Evolutionary conservation across 1,140 invertebrate species (phyloP).

Genomic region (Lithobius niger): DNA sequence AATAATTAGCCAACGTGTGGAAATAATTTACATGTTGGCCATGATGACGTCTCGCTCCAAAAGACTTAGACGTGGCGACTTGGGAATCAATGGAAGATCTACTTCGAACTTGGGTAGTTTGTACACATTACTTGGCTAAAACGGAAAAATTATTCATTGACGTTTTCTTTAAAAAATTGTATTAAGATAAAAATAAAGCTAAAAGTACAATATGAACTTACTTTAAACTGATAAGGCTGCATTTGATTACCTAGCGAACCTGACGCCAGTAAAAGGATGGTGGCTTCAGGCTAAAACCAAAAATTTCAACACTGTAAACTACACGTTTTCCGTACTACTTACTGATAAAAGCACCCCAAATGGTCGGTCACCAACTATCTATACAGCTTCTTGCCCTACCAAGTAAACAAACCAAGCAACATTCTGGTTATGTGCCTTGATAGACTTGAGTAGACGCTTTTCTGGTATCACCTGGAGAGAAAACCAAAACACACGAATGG

Average conservation of each 20-base stretch:
- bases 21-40: constrained; percentile 46
- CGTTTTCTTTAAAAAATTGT: neutral
- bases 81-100: constrained; percentile 45
- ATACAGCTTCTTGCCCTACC: constrained; percentile 28
- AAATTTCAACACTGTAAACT: constrained; percentile 5
- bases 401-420: constrained; percentile 76
- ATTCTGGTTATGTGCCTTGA: constrained; percentile 54
- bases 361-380: neutral
- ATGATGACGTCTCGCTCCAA: constrained; percentile 76
- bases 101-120: constrained; percentile 86
- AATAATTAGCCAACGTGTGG: too few relatives aligned
- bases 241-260: constrained; percentile 60
- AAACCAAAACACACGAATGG: constrained; percentile 14
- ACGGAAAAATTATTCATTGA: constrained; percentile 8
- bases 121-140: constrained; percentile 54
- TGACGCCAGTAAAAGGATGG: constrained; percentile 65
- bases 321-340: constrained; percentile 6
- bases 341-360: neutral
- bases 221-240: constrained; percentile 66
- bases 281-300: constrained; percentile 50
- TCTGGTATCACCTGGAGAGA: constrained; percentile 56
- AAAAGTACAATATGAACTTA: constrained; percentile 16
- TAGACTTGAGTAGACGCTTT: constrained; percentile 57
- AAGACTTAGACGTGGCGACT: constrained; percentile 41
- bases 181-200: neutral